Base-by-base conservation (phyloP, 2,113 vertebrate genomes). In the Cheilinus undulatus region DNA sequence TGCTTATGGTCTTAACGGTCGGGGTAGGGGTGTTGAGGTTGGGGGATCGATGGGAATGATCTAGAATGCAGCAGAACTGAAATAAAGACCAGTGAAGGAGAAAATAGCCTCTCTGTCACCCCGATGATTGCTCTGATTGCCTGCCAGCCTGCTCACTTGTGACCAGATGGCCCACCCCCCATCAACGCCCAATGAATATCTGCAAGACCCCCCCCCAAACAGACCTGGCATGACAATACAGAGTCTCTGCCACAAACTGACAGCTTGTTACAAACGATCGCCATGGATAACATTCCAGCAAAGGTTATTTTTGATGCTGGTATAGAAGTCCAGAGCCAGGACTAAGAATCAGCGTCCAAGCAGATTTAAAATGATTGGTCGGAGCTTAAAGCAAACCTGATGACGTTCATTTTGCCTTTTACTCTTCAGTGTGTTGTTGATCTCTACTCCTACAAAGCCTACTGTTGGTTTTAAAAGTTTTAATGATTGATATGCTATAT, bases 1-100 rank as follows among this genome's bases (percentile, higher is more conserved):
- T 22, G 30, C 71, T 50, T 40, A 69, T 23, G 34, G 52, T 49
- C 30, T 34, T 68, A 68, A 64, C 43, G 52, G 50, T 69, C 13
- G 22, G 20, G 24, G 49, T 14, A 3, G 40, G 45, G 15, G 79
- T 27, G 49, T 49, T 49, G 34, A 28, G 27, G 24, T 27, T 15
- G 32, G 15, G 13, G 43, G 59, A 84, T 77, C 54, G 36, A 80
- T 77, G 42, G 20, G 59, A 77, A 69, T 61, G 60, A 70, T 81
- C 65, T n/a, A 58, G 38, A n/a, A 43, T 46, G 12, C 36, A 62
- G 45, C 49, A 56, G 65, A 45, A 56, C 61, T 67, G 34, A 78
- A 63, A 74, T 85, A 81, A 71, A 85, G 73, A 65, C 23, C 73
- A 78, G 69, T 63, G 69, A 63, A 71, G 66, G 46, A 57, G 78